Conservation (phyloP, 1,140 invertebrate genomes). For the Hestina assimilis region DNA sequence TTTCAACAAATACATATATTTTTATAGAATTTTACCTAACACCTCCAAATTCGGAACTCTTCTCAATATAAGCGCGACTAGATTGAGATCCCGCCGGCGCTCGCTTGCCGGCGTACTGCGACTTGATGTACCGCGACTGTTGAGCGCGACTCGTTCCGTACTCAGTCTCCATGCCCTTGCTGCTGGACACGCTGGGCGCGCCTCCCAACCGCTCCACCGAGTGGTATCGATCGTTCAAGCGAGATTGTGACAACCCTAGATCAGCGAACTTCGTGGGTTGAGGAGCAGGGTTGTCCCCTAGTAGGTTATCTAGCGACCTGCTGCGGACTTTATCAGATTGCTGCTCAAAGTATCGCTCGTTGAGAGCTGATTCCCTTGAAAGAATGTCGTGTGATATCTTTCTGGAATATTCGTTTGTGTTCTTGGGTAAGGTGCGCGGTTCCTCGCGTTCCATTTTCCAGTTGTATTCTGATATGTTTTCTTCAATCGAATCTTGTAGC, state of each 20-base stretch:
- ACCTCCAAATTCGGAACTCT: slow-evolving; percentile 84
- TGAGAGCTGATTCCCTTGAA: slow-evolving; percentile 90
- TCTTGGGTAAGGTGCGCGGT: slow-evolving; percentile 39
- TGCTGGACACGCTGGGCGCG: slow-evolving; percentile 64
- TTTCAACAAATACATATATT: not conserved
- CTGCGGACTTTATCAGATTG: slow-evolving; percentile 86
- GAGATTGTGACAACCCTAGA: slow-evolving; percentile 88
- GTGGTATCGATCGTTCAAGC: slow-evolving; percentile 91
- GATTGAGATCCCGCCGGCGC: slow-evolving; percentile 90
- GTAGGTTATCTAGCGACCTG: slow-evolving; percentile 89
- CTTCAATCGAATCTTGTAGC: slow-evolving; percentile 68
- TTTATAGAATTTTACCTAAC: slow-evolving; percentile 75
- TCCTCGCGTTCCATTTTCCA: slow-evolving; percentile 67
- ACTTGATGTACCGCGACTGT: slow-evolving; percentile 89
- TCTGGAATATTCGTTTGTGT: slow-evolving; percentile 72
- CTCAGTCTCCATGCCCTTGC: slow-evolving; percentile 65
- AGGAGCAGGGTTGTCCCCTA: slow-evolving; percentile 78
- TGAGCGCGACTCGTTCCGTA: slow-evolving; percentile 77
- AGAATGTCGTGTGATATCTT: slow-evolving; percentile 87
- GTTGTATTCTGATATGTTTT: slow-evolving; percentile 68
- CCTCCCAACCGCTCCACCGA: slow-evolving; percentile 86
- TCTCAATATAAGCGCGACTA: slow-evolving; percentile 90
- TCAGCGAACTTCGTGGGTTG: slow-evolving; percentile 81
- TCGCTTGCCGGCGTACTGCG: slow-evolving; percentile 87
- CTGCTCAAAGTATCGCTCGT: slow-evolving; percentile 92